Conservation (phyloP, 37 sponge, comb jelly and placozoan genomes). For the Agelas oroides region DNA sequence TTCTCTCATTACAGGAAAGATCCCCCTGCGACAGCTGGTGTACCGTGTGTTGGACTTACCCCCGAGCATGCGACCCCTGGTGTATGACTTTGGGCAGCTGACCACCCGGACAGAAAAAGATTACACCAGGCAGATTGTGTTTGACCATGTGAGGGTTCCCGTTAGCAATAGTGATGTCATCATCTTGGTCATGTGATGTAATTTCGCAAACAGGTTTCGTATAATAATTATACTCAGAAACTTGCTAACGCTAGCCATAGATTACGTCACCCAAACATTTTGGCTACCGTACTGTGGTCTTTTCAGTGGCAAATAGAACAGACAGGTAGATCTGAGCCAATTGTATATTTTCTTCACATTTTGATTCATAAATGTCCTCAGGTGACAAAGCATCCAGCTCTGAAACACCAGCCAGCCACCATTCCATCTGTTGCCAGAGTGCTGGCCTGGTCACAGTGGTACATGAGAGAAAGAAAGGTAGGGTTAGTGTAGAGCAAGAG, state of each 20-base stretch:
- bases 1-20: constrained; percentile 40
- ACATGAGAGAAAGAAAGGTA: constrained; percentile 89
- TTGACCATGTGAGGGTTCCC: constrained; percentile 60
- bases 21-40: constrained; percentile 92
- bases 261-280: too few relatives aligned
- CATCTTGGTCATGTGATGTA: too few relatives aligned
- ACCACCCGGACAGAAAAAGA: constrained; percentile 67
- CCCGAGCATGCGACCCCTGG: constrained; percentile 88
- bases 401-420: not conserved
- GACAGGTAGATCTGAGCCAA: not conserved
- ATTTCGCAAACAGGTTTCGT: too few relatives aligned
- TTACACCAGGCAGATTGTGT: constrained; percentile 82
- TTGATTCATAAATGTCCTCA: not conserved
- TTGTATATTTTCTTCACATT: too few relatives aligned
- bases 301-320: not conserved
- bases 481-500: constrained; percentile 35
- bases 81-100: constrained; percentile 97
- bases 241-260: too few relatives aligned
- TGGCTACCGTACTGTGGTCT: too few relatives aligned
- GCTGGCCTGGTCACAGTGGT: constrained; percentile 73
- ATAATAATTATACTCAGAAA: too few relatives aligned
- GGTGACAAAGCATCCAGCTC: not conserved
- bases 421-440: constrained; percentile 38
- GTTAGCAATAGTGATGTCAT: not conserved
- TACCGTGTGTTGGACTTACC: constrained; percentile 94